phyloP scores from a whole-genome alignment of 2,888 invertebrate genomes.

The Acanthoscelides obtectus region DNA sequence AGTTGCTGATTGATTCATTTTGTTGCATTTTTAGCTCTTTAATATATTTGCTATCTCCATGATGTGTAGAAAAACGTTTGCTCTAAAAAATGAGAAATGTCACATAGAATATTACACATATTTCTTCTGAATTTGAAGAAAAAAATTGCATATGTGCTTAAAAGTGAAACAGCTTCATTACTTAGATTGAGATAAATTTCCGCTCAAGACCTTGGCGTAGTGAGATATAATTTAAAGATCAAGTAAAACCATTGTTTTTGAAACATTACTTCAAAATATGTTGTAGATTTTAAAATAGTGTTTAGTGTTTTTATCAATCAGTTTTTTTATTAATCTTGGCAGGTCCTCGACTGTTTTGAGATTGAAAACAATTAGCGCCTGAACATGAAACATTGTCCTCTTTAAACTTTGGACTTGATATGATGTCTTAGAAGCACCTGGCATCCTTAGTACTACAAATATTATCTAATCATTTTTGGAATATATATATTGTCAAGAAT shows the following conservation, averaged over 20 bases:
- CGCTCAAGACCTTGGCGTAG: no score
- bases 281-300: no score
- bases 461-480: background rate
- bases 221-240: no score
- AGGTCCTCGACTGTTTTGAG: no score
- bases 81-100: background rate
- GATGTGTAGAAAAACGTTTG: background rate
- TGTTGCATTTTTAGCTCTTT: constrained; percentile 14
- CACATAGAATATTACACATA: constrained; percentile 2
- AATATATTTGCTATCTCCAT: constrained; percentile 5
- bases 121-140: background rate
- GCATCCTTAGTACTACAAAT: background rate
- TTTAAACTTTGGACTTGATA: background rate
- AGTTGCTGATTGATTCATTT: constrained; percentile 13
- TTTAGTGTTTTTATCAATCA: no score
- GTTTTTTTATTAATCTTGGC: no score
- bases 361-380: no score
- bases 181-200: no score
- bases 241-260: no score
- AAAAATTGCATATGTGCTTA: no score
- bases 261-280: no score
- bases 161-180: no score
- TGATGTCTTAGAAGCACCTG: background rate
- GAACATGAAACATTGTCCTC: background rate
- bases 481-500: background rate